These are phyloP conservation scores for Tapirus terrestris DNA, from an alignment of 2,113 vertebrate species.

Conservation along the genomic window DNA sequence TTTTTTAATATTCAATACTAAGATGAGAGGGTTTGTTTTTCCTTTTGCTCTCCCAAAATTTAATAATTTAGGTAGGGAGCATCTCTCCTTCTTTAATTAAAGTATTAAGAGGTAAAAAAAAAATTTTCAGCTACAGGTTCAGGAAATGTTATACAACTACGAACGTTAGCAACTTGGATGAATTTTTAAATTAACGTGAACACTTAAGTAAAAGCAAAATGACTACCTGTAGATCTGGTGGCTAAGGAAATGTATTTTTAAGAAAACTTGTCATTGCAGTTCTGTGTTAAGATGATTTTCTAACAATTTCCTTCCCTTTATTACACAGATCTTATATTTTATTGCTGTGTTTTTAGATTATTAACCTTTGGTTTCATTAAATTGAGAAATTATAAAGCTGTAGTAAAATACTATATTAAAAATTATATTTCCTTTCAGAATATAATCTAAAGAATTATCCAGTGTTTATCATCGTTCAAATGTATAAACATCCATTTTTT, in stretches of 20 bases:
- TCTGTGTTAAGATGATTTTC: not conserved
- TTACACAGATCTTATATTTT: not conserved
- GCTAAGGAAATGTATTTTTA: conserved; percentile 26
- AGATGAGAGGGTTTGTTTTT: not conserved
- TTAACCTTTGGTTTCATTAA: conserved; percentile 37
- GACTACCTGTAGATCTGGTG: not conserved
- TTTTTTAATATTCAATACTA: conserved; percentile 31
- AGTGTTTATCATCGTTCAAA: not conserved
- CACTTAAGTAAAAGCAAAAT: not conserved
- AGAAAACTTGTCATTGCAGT: not conserved
- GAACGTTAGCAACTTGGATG: not conserved
- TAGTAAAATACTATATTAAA: not conserved
- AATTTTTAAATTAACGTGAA: conserved; percentile 5
- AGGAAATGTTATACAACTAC: not conserved
- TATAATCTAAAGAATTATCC: not conserved
- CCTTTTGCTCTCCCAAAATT: not conserved
- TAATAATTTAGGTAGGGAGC: not conserved
- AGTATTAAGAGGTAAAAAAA: not conserved
- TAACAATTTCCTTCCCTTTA: conserved; percentile 35
- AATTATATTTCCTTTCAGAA: conserved; percentile 11
- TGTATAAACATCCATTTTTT: not conserved
- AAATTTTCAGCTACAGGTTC: not conserved
- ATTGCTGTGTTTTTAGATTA: conserved; percentile 23
- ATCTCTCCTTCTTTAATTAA: not conserved
- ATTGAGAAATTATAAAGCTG: not conserved